phyloP scores from a whole-genome alignment of 2,797 vertebrate species.

The Champsocephalus gunnari region DNA sequence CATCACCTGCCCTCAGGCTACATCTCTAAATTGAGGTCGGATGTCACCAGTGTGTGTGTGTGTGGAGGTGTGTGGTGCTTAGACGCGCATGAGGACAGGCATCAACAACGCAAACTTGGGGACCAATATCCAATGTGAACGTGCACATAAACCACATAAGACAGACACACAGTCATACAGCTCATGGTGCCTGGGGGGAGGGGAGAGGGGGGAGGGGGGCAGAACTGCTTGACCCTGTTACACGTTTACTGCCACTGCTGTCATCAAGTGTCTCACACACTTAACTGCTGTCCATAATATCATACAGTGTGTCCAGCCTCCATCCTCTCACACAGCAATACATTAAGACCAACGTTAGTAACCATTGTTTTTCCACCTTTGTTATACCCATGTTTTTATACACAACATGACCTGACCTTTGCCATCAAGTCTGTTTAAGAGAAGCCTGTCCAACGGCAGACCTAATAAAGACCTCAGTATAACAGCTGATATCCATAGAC shows the following conservation, averaged over 20 bases:
- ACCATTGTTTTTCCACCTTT: background rate
- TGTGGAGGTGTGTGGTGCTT: conserved; percentile 4
- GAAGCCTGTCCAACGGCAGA: conserved; percentile 8
- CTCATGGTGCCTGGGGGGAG: conserved; percentile 44
- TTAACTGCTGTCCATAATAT: conserved; percentile 34
- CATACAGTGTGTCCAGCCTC: conserved; percentile 18
- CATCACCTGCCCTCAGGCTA: conserved; percentile 74
- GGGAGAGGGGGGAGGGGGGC: conserved; percentile 42
- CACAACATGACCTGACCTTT: background rate
- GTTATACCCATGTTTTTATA: conserved; percentile 13
- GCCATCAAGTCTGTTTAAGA: conserved; percentile 7
- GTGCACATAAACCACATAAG: conserved; percentile 50
- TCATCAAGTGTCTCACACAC: conserved; percentile 59
- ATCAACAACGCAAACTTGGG: conserved; percentile 33
- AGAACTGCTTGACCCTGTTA: conserved; percentile 77
- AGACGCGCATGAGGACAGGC: conserved; percentile 31
- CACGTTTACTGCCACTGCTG: conserved; percentile 76
- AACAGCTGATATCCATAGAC: conserved; percentile 48
- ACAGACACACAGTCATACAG: conserved; percentile 7
- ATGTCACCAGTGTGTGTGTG: conserved; percentile 56
- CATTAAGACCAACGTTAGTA: conserved; percentile 5
- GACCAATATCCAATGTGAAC: conserved; percentile 39
- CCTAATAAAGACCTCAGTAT: conserved; percentile 52
- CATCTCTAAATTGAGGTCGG: conserved; percentile 72
- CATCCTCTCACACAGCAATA: conserved; percentile 3